Evolutionary conservation across 2,888 invertebrate genomes (phyloP).

Genomic region (Chorisops tibialis): DNA sequence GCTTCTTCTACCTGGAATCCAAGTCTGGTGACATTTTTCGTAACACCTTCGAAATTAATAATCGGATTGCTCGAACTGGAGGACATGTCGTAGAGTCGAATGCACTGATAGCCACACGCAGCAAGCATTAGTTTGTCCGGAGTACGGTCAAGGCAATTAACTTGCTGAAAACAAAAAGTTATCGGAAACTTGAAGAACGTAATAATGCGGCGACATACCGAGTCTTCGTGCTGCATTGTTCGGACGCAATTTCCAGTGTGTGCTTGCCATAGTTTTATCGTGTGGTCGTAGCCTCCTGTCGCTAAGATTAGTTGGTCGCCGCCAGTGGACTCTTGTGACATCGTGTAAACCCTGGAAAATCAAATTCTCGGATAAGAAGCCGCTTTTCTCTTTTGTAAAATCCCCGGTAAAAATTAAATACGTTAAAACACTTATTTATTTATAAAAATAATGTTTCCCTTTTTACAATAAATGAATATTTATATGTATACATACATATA

Average conservation of each 20-base stretch:
- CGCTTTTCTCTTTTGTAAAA: no score
- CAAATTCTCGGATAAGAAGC: no score
- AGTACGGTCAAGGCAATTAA: constrained; percentile 90
- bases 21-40: constrained; percentile 83
- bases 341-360: constrained; percentile 21
- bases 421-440: no score
- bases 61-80: constrained; percentile 86
- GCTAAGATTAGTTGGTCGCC: constrained; percentile 79
- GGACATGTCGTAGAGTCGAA: constrained; percentile 88
- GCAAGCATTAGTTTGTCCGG: constrained; percentile 88
- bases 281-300: constrained; percentile 96
- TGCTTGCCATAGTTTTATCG: constrained; percentile 96
- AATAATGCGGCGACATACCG: constrained; percentile 56
- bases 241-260: constrained; percentile 87
- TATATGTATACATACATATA: no score
- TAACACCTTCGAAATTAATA: constrained; percentile 87
- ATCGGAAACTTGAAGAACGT: constrained; percentile 11
- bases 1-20: constrained; percentile 67
- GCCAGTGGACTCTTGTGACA: constrained; percentile 49
- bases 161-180: constrained; percentile 65
- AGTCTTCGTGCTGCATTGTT: constrained; percentile 91
- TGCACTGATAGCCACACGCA: constrained; percentile 94
- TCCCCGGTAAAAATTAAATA: no score
- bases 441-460: no score
- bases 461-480: no score